Evolutionary conservation across 1,140 invertebrate species (phyloP).

Genomic region (Saccostrea echinata): DNA sequence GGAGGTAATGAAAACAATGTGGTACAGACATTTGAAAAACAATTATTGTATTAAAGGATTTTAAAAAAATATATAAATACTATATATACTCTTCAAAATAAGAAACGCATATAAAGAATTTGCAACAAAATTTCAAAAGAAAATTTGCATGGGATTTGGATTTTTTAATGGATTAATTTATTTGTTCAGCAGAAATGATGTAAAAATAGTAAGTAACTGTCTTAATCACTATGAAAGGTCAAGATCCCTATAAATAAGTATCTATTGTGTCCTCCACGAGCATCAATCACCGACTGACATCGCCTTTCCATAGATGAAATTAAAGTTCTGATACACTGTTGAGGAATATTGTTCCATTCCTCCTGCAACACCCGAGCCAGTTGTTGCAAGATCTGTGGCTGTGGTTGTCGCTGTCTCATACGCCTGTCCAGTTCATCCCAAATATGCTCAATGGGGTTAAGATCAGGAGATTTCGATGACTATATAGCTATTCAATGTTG

Average conservation of each 20-base stretch:
- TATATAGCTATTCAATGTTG: constrained; percentile 42
- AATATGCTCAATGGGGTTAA: constrained; percentile 54
- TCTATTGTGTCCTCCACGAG: background rate
- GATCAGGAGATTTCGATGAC: constrained; percentile 8
- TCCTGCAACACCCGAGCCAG: constrained; percentile 33
- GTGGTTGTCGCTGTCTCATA: constrained; percentile 35
- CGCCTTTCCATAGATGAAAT: constrained; percentile 10
- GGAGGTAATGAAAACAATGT: too few species aligned
- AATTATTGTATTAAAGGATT: too few species aligned
- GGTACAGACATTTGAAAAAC: too few species aligned
- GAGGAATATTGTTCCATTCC: constrained; percentile 42
- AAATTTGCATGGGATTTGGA: too few species aligned
- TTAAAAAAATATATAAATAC: too few species aligned
- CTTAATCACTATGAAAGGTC: background rate
- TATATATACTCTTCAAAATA: too few species aligned
- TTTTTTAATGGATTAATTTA: too few species aligned
- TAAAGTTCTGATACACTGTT: background rate
- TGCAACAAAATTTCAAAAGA: too few species aligned
- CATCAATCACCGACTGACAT: background rate
- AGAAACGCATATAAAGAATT: too few species aligned
- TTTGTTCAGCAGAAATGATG: too few species aligned
- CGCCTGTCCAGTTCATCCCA: constrained; percentile 51
- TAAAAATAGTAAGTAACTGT: too few species aligned
- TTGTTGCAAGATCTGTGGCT: constrained; percentile 18
- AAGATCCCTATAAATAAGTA: background rate